A percentile compares a stretch with the other conserved stretches of the same genome.
phyloP scores from a whole-genome alignment of 23 tunicate species.

The Aplidium turbinatum region DNA sequence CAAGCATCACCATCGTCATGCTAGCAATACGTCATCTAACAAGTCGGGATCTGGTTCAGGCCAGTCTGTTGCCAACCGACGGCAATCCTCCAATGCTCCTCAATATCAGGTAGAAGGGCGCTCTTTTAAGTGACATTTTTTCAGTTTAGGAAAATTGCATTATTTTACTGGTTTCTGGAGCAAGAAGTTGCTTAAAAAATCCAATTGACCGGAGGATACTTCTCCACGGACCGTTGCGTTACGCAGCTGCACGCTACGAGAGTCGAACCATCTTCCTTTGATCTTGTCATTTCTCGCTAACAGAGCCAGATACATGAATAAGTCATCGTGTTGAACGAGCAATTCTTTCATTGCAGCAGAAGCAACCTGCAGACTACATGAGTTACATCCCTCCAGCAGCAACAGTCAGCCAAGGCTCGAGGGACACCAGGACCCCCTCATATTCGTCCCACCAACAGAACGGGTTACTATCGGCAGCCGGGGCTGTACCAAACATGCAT shows the following conservation, averaged over 20 bases:
- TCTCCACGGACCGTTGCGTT: too few relatives aligned
- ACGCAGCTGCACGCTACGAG: too few relatives aligned
- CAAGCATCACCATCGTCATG: conserved; percentile 28
- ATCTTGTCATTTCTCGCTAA: too few relatives aligned
- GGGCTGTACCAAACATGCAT: conserved; percentile 35
- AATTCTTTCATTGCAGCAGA: too few relatives aligned
- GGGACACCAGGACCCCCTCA: conserved; percentile 49
- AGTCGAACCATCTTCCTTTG: too few relatives aligned
- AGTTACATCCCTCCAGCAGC: conserved; percentile 58
- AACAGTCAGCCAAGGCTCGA: conserved; percentile 31
- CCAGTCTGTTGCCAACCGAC: neutral
- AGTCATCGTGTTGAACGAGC: neutral
- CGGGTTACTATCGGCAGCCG: conserved; percentile 65
- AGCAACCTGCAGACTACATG: conserved; percentile 48
- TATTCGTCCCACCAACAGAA: conserved; percentile 73
- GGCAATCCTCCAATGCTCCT: conserved; percentile 1
- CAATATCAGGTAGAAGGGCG: conserved; percentile 30
- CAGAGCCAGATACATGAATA: neutral
- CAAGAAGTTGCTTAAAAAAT: too few relatives aligned
- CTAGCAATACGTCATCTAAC: neutral
- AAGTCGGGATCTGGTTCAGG: neutral
- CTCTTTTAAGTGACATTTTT: too few relatives aligned
- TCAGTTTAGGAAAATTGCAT: too few relatives aligned
- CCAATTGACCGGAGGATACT: too few relatives aligned
- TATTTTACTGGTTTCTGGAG: too few relatives aligned